Evolutionary conservation across 2,888 invertebrate genomes (phyloP).

Genomic region (Marronus borbonicus): DNA sequence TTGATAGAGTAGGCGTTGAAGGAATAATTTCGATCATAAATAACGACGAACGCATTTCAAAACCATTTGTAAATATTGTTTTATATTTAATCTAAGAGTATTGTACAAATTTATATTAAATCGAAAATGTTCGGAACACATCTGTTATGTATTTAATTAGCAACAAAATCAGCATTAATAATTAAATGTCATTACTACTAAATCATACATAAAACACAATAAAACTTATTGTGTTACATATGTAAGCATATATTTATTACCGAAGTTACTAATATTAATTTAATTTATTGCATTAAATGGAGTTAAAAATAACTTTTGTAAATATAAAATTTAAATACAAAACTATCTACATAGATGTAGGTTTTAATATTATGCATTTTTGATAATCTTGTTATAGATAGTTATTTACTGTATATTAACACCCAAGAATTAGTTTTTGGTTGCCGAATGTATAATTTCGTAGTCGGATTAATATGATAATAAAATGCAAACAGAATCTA

Average conservation of each 20-base stretch:
- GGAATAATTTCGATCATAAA: slow-evolving; percentile 22
- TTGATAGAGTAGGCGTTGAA: too few relatives aligned
- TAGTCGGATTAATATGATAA: too few relatives aligned
- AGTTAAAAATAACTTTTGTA: slow-evolving; percentile 11
- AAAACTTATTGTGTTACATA: slow-evolving; percentile 21
- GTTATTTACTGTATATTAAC: too few relatives aligned
- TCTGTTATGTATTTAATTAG: slow-evolving; percentile 6
- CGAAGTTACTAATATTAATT: slow-evolving; percentile 20
- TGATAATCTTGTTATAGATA: neutral
- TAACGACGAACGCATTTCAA: neutral
- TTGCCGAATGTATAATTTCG: too few relatives aligned
- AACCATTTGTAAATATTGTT: slow-evolving; percentile 37
- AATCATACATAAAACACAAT: neutral
- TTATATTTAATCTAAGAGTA: slow-evolving; percentile 13
- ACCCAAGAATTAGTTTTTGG: too few relatives aligned
- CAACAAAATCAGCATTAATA: neutral
- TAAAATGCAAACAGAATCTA: too few relatives aligned
- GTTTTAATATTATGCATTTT: neutral
- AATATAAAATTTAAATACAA: neutral
- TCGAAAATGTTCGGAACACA: neutral
- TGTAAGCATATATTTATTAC: slow-evolving; percentile 5
- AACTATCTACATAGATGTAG: neutral
- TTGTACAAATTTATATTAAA: slow-evolving; percentile 39
- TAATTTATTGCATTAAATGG: slow-evolving; percentile 15
- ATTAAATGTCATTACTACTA: slow-evolving; percentile 30